Evolutionary conservation across 2,797 vertebrate genomes (phyloP).

Genomic region (Cirrhinus mrigala): DNA sequence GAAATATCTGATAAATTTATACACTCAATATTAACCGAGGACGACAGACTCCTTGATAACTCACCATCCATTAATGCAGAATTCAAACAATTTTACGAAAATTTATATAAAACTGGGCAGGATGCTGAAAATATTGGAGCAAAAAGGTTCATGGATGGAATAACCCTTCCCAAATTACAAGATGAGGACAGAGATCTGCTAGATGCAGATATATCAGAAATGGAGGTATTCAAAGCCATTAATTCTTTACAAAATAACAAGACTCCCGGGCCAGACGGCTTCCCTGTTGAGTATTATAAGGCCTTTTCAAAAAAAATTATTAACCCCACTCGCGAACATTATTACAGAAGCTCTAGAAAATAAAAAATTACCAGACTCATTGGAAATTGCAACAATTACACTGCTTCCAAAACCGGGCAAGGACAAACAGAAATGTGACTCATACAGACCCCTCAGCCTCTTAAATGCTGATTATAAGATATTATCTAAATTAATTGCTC

Average conservation of each 20-base stretch:
- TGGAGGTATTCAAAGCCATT: neutral
- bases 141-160: constrained; percentile 4
- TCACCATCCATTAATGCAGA: neutral
- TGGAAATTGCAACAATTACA: constrained; percentile 22
- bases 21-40: neutral
- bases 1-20: neutral
- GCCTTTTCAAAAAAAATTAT: constrained; percentile 5
- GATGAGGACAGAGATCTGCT: neutral
- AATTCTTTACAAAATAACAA: neutral
- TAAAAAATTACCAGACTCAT: neutral
- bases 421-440: constrained; percentile 29
- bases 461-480: neutral
- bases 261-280: neutral
- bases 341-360: constrained; percentile 17
- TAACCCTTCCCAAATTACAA: neutral
- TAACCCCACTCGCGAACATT: constrained; percentile 1
- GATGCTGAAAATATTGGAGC: neutral
- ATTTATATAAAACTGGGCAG: neutral
- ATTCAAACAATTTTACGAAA: constrained; percentile 1
- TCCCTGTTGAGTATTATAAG: constrained; percentile 16
- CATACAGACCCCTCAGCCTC: constrained; percentile 18
- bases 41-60: neutral
- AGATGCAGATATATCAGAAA: constrained; percentile 7
- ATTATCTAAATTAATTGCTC: constrained; percentile 5
- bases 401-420: constrained; percentile 22